These are phyloP conservation scores for Tipula lateralis DNA, from an alignment of 2,888 invertebrate genomes.

Conservation along the genomic window DNA sequence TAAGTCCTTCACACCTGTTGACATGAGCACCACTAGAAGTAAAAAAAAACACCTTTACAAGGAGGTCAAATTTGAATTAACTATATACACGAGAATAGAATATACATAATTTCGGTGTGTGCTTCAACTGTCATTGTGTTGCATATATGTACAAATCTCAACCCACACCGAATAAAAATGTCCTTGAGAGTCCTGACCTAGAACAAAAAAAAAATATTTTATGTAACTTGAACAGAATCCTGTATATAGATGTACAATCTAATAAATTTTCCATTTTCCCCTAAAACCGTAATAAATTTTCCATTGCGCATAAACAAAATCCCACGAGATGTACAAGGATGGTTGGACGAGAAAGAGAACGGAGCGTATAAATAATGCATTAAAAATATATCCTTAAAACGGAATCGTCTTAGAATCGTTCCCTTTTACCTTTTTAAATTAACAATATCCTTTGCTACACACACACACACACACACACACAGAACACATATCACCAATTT, in stretches of 20 bases:
- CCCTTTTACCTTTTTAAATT: not conserved
- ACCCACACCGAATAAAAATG: not conserved
- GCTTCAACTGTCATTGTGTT: not conserved
- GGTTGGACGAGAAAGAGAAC: not conserved
- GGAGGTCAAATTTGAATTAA: no score
- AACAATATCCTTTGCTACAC: not conserved
- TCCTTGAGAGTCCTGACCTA: not conserved
- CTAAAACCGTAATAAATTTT: not conserved
- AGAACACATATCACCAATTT: not conserved
- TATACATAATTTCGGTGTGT: not conserved
- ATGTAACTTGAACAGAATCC: not conserved
- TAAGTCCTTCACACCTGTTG: no score
- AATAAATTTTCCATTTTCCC: not conserved
- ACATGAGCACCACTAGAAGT: no score
- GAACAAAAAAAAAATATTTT: not conserved
- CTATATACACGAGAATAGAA: no score
- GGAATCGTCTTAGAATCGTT: not conserved
- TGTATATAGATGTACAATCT: no score
- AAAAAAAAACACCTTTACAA: no score
- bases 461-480: not conserved
- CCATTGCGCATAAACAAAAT: not conserved
- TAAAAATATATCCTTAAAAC: not conserved
- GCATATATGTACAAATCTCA: not conserved
- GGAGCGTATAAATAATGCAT: not conserved
- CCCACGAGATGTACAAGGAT: not conserved